Conservation (phyloP, 92 coral and sea anemone species). For the Actinostola sp. region DNA sequence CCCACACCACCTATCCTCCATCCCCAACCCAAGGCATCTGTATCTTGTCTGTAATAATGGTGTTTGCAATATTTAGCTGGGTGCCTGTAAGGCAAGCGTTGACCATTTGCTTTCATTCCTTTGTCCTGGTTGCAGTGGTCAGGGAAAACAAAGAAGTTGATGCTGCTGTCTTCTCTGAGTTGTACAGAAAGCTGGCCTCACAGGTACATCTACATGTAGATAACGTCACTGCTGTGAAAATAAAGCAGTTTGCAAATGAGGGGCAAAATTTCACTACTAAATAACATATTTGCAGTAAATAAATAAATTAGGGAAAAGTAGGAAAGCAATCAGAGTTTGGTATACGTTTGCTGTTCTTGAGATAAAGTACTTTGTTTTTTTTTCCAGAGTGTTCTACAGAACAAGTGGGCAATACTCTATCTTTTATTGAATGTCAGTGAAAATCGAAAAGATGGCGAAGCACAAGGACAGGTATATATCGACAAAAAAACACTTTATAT, state of each 20-base stretch:
- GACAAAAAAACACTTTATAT: no score
- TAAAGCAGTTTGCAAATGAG: background rate
- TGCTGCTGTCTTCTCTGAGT: slow-evolving; percentile 92
- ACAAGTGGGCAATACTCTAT: slow-evolving; percentile 92
- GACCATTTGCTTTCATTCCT: background rate
- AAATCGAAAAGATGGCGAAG: slow-evolving; percentile 43
- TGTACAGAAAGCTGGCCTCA: slow-evolving; percentile 85
- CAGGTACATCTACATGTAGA: slow-evolving; percentile 53
- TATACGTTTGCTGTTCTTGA: no score
- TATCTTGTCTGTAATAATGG: no score
- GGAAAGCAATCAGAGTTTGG: no score
- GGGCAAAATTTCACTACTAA: no score
- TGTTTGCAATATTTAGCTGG: no score
- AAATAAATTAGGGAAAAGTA: no score
- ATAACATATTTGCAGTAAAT: no score
- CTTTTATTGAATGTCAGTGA: slow-evolving; percentile 85
- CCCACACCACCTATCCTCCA: no score
- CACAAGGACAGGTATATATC: slow-evolving; percentile 86
- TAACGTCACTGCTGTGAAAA: no score
- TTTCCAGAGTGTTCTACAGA: slow-evolving; percentile 75
- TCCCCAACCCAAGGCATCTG: no score
- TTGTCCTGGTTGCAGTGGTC: slow-evolving; percentile 9
- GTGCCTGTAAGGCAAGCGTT: no score
- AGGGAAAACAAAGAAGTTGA: slow-evolving; percentile 89
- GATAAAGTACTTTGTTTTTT: background rate